Base-by-base conservation (phyloP, 2,888 invertebrate species). In the Chloromyia formosa region DNA sequence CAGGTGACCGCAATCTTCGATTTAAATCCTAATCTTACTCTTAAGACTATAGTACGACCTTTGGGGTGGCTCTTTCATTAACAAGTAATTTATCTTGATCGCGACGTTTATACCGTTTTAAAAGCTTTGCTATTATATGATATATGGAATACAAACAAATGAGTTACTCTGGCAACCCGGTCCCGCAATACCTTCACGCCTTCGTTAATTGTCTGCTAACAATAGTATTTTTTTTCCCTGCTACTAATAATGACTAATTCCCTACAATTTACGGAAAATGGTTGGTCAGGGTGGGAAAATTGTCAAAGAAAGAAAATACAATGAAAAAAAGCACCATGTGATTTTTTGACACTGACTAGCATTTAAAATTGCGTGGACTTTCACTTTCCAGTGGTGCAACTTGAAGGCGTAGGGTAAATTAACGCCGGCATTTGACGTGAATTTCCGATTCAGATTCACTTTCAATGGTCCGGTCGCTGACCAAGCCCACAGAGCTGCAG, bases 361-460 rank as follows among this genome's bases (percentile, higher is more conserved):
- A 12, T 49, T n/a, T 49, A n/a, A 49, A 49, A 12, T 49, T 49
- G 49, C 2, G 10, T 49, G 49, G 49, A 49, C 49, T 49, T 49
- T 49, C 49, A 49, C 49, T 49, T 49, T 49, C 10, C 49, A 12
- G 49, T 7, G 12, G 49, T 49, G 49, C 14, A 49, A n/a, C 4
- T 49, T 1, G 3, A n/a, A n/a, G 49, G 49, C 20, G 56, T 10
- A 56, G 56, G 56, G 56, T 3, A 16, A 16, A 56, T 56, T 56
- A 56, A 10, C 56, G 56, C 18, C 16, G 56, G 10, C 20, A 56
- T 10, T 20, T 1, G 16, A 18, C 56, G 56, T 56, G 20, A 56
- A 56, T 20, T 56, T 20, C 22, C 14, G 22, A 56, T 20, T 20
- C 56, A 56, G 56, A 56, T 56, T 56, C 56, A 56, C 56, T 56